Evolutionary conservation across 2,113 vertebrate genomes (phyloP).

Genomic region (Passer montanus): DNA sequence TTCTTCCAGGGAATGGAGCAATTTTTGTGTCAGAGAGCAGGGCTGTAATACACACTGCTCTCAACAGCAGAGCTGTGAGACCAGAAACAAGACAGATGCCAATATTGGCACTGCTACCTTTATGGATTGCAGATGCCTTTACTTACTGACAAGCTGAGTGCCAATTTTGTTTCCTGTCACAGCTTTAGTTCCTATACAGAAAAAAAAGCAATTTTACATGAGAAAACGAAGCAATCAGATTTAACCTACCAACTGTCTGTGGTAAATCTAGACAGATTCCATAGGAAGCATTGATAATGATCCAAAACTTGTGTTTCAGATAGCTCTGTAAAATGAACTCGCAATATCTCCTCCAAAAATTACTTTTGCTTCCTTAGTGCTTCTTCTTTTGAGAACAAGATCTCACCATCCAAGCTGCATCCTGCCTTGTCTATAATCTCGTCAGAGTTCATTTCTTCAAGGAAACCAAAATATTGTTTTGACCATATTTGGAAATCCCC

Average conservation of each 20-base stretch:
- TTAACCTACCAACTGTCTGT: not conserved
- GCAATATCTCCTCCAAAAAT: not conserved
- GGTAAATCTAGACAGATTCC: not conserved
- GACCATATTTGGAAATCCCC: not conserved
- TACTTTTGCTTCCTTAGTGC: not conserved
- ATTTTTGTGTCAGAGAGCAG: not conserved
- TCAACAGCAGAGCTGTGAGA: not conserved
- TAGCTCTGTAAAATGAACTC: not conserved
- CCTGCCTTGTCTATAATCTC: not conserved
- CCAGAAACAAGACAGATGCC: conserved; percentile 9
- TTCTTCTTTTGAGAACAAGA: not conserved
- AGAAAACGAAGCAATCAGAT: not conserved
- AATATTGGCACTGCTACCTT: not conserved
- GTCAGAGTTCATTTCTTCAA: not conserved
- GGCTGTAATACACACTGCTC: not conserved
- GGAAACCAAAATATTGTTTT: not conserved
- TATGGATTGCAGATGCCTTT: not conserved
- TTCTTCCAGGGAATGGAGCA: conserved; percentile 2
- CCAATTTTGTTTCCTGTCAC: not conserved
- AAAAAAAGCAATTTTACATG: not conserved
- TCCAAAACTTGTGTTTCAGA: not conserved
- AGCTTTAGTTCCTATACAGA: not conserved
- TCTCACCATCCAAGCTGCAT: not conserved
- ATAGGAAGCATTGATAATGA: not conserved
- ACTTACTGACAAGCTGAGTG: not conserved